Evolutionary conservation across 2,888 invertebrate species (phyloP).

Genomic region (Candidula unifasciata): DNA sequence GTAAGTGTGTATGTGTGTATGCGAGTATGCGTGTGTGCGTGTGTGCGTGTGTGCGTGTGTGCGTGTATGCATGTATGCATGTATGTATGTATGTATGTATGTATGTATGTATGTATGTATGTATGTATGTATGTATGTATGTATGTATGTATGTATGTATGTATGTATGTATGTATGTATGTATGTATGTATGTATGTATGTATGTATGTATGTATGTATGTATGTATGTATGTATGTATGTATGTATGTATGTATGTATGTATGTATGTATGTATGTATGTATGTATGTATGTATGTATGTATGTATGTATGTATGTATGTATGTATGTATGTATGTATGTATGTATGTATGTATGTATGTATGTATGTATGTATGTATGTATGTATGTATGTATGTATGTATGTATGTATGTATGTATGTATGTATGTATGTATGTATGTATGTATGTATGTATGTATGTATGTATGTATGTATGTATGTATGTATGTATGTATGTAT

Average conservation of each 20-base stretch:
- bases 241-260: conserved; percentile 3
- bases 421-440: not conserved
- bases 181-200: too few species aligned
- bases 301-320: not conserved
- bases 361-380: not conserved
- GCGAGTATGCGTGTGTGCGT: too few species aligned
- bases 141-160: too few species aligned
- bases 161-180: too few species aligned
- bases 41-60: too few species aligned
- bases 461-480: conserved; percentile 2
- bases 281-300: not conserved
- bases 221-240: too few species aligned
- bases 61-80: too few species aligned
- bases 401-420: conserved; percentile 2
- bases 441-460: not conserved
- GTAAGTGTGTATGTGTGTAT: too few species aligned
- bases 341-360: not conserved
- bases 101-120: too few species aligned
- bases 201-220: too few species aligned
- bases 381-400: not conserved
- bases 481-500: conserved; percentile 5
- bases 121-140: too few species aligned
- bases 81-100: too few species aligned
- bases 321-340: conserved; percentile 4
- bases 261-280: not conserved